Conservation (phyloP, 2,888 invertebrate genomes). For the Dastarcus helophoroides region DNA sequence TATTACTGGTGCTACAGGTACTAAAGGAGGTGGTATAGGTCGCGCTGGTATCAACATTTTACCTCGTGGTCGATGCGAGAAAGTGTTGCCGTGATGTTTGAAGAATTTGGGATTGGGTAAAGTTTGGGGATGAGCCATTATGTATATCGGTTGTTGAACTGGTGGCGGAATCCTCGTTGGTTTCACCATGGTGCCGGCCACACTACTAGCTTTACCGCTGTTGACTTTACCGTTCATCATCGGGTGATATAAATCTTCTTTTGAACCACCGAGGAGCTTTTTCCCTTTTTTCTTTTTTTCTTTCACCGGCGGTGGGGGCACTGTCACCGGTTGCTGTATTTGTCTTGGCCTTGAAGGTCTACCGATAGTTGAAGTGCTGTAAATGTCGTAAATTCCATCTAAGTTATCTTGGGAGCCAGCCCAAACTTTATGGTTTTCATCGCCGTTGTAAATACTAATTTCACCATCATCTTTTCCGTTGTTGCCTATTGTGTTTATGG, state of each 20-base stretch:
- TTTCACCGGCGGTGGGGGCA: slow-evolving; percentile 65
- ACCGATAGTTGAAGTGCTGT: slow-evolving; percentile 46
- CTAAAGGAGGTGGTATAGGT: slow-evolving; percentile 36
- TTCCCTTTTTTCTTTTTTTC: slow-evolving; percentile 51
- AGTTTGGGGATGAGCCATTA: slow-evolving; percentile 33
- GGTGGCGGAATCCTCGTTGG: slow-evolving; percentile 21
- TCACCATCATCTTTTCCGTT: slow-evolving; percentile 68
- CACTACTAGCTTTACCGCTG: slow-evolving; percentile 26
- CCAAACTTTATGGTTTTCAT: slow-evolving; percentile 90
- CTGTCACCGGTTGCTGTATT: slow-evolving; percentile 66
- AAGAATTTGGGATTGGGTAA: slow-evolving; percentile 37
- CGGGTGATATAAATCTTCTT: slow-evolving; percentile 46
- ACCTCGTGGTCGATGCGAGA: slow-evolving; percentile 39
- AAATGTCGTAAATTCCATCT: slow-evolving; percentile 60
- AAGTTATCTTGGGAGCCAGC: slow-evolving; percentile 67
- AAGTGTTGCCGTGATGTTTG: slow-evolving; percentile 36
- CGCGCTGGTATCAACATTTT: slow-evolving; percentile 47
- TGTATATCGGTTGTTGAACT: slow-evolving; percentile 34
- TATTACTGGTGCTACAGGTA: slow-evolving; percentile 25
- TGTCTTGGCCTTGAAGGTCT: slow-evolving; percentile 69
- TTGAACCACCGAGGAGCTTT: slow-evolving; percentile 44
- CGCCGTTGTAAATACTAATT: slow-evolving; percentile 75
- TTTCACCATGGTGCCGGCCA: slow-evolving; percentile 35
- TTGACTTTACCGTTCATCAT: slow-evolving; percentile 42
- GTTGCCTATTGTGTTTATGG: slow-evolving; percentile 46